phyloP scores from a whole-genome alignment of 2,888 invertebrate species.

The Papilio demoleus region DNA sequence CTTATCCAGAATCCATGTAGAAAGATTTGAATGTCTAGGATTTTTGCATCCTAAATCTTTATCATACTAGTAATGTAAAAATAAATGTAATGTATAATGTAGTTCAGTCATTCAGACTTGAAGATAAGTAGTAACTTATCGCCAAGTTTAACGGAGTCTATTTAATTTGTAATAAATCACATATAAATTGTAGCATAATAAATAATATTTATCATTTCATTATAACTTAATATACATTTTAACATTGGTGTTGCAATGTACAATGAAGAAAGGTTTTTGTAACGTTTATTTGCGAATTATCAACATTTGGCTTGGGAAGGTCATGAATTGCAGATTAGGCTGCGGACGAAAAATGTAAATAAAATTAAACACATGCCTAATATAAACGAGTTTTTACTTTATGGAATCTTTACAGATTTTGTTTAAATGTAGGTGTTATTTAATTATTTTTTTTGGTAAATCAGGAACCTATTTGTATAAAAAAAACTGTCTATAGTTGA shows the following conservation, averaged over 20 bases:
- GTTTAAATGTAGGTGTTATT: background rate
- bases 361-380: constrained; percentile 24
- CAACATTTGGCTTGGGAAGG: constrained; percentile 19
- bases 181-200: too few relatives aligned
- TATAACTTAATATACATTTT: too few relatives aligned
- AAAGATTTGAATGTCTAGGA: background rate
- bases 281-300: constrained; percentile 22
- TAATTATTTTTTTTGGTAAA: too few relatives aligned
- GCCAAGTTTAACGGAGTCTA: too few relatives aligned
- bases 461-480: too few relatives aligned
- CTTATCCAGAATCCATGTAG: background rate
- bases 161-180: too few relatives aligned
- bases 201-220: too few relatives aligned
- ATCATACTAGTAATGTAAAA: too few relatives aligned
- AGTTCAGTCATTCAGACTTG: too few relatives aligned
- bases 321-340: constrained; percentile 33
- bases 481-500: too few relatives aligned
- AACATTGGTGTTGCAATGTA: background rate
- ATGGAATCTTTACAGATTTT: background rate
- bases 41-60: background rate
- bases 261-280: constrained; percentile 15
- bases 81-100: too few relatives aligned
- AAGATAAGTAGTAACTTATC: too few relatives aligned
- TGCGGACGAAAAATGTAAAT: constrained; percentile 15
- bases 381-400: constrained; percentile 12